Evolutionary conservation across 1,140 invertebrate species (phyloP), one percentile per base, ranked within the genome.

Genomic region (Araneus ventricosus): DNA sequence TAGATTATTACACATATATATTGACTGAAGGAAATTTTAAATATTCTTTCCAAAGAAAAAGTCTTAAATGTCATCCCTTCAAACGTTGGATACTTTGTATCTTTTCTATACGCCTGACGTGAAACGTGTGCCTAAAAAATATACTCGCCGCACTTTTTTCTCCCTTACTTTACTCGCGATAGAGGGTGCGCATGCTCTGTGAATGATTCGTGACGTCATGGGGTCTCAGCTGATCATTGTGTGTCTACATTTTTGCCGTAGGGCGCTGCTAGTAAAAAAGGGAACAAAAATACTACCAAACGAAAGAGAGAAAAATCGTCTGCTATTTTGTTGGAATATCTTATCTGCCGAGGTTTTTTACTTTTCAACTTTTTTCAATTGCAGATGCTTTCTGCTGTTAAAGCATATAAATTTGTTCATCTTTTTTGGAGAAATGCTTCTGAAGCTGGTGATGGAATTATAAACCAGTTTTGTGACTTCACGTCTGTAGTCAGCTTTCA

Each of bases 241-340:
- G 39, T 75, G 61, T 88, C 87, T 88, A 88, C 87, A 70, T 70
- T 88, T 88, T 88, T 57, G 88, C 88, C 67, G 61, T 34, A 67
- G 88, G n/a, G 88, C 57, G 39, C 39, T 39, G 59, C 17, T 75
- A 39, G 67, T 61, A 37, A 39, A 57, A 67, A 88, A 88, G 4
- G 1, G 34, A 22, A 57, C 5, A 37, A 57, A 59, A 57, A 86
- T 63, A 67, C 22, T 75, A 89, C 27, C 7, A 39, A 45, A 89
- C 22, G 27, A 57, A 34, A 52, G 20, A 79, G 27, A 57, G 27
- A 10, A 17, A 24, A 79, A 41, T 75, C 67, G 88, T 89, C 70
- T 89, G 88, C 70, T 79, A 39, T 79, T 89, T 89, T 79, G 70
- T 39, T 39, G 24, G 86, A 89, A 75, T 89, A 89, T 79, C 88